These are phyloP conservation scores for Bursaphelenchus okinawaensis DNA, from an alignment of 2,888 invertebrate species.

Conservation along the genomic window DNA sequence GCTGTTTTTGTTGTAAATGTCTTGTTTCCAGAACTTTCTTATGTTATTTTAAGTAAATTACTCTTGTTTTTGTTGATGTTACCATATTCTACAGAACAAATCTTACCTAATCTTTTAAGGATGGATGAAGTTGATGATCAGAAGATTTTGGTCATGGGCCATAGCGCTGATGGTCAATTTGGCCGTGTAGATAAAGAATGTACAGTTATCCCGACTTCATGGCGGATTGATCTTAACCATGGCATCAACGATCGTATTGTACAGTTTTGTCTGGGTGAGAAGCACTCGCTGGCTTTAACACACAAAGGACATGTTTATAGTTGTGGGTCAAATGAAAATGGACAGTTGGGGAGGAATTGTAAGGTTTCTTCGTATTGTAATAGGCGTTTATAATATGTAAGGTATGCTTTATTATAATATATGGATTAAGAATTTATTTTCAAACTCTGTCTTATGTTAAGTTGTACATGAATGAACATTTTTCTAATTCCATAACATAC, in stretches of 20 bases:
- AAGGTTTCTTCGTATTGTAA: neutral
- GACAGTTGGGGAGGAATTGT: conserved; percentile 20
- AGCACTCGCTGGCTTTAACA: conserved; percentile 42
- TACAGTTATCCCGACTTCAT: neutral
- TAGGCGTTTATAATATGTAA: no score
- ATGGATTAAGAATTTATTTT: no score
- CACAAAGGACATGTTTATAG: conserved; percentile 45
- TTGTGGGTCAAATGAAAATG: conserved; percentile 38
- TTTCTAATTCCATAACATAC: no score
- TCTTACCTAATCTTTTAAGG: no score
- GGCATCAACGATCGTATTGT: conserved; percentile 8
- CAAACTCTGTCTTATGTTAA: no score
- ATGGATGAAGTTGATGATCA: neutral
- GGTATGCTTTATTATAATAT: no score
- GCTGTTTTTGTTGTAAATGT: no score
- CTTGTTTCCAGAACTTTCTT: no score
- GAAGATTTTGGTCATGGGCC: conserved; percentile 18
- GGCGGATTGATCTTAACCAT: conserved; percentile 1
- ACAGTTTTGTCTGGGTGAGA: conserved; percentile 33
- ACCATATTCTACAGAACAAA: no score
- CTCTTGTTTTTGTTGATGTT: no score
- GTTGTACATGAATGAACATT: neutral
- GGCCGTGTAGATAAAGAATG: conserved; percentile 9
- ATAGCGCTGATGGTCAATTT: conserved; percentile 19
- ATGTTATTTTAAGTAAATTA: no score